Evolutionary conservation across 1,140 invertebrate species (phyloP).

Genomic region (Ladona fulva): DNA sequence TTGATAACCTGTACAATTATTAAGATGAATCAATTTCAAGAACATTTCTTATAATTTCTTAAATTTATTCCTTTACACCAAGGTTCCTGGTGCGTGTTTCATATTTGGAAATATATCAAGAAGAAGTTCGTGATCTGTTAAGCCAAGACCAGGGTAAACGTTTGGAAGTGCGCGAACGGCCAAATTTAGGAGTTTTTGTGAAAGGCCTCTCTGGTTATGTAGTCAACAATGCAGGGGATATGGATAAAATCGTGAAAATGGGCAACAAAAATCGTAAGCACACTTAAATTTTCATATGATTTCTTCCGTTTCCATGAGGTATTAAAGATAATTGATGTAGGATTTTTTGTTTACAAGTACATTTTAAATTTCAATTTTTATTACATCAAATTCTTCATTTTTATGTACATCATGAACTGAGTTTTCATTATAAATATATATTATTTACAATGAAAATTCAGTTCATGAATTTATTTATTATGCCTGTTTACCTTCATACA

Average conservation of each 20-base stretch:
- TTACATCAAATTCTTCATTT: too few species aligned
- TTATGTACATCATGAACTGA: too few species aligned
- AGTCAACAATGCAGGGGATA: conserved; percentile 74
- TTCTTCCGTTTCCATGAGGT: neutral
- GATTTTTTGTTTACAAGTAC: too few species aligned
- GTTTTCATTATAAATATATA: too few species aligned
- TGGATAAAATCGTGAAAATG: conserved; percentile 66
- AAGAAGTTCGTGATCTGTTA: conserved; percentile 68
- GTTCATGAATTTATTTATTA: too few species aligned
- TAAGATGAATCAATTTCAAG: conserved; percentile 19
- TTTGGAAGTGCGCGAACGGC: conserved; percentile 62
- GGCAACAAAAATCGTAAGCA: conserved; percentile 70
- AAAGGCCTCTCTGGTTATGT: conserved; percentile 68
- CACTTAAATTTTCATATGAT: neutral
- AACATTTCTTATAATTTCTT: conserved; percentile 9
- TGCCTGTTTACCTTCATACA: too few species aligned
- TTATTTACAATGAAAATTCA: too few species aligned
- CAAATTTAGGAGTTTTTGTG: conserved; percentile 73
- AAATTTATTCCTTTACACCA: conserved; percentile 24
- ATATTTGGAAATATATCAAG: conserved; percentile 75
- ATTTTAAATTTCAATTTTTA: too few species aligned
- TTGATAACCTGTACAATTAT: conserved; percentile 13
- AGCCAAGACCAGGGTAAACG: conserved; percentile 46
- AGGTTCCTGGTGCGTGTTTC: conserved; percentile 69
- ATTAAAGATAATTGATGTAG: too few species aligned